Conservation (phyloP, 2,888 invertebrate species). For the Chironomus riparius region DNA sequence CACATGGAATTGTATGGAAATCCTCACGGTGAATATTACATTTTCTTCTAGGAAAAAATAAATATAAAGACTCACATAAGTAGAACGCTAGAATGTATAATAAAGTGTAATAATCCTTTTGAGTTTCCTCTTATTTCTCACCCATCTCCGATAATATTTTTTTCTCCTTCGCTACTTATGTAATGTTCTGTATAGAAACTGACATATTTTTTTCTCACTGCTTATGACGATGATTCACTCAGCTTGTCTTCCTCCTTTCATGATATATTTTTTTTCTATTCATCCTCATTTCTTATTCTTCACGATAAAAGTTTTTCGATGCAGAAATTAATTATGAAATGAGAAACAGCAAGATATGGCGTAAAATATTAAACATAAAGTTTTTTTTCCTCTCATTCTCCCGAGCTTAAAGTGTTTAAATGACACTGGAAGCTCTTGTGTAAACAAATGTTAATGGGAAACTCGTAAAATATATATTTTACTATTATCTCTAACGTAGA, state of each 20-base stretch:
- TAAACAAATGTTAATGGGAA: constrained; percentile 4
- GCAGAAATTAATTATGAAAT: constrained; percentile 1
- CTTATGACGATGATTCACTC: background rate
- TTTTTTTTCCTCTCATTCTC: too few species aligned
- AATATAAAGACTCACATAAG: too few species aligned
- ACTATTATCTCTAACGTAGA: background rate
- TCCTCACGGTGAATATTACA: too few species aligned
- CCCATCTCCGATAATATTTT: background rate
- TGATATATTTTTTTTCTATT: background rate
- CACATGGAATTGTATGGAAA: too few species aligned
- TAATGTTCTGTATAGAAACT: background rate
- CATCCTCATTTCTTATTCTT: background rate
- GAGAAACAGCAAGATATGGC: background rate
- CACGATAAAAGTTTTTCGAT: background rate
- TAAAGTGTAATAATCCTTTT: background rate
- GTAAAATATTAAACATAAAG: background rate
- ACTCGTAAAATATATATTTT: background rate
- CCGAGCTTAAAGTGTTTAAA: background rate
- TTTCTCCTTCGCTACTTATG: background rate
- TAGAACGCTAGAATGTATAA: background rate
- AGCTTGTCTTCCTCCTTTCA: background rate
- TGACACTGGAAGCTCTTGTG: background rate
- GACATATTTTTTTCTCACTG: background rate
- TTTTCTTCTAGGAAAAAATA: too few species aligned
- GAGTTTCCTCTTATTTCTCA: background rate